These are phyloP conservation scores for Caranx ignobilis DNA, from an alignment of 2,113 vertebrate species.

Conservation along the genomic window DNA sequence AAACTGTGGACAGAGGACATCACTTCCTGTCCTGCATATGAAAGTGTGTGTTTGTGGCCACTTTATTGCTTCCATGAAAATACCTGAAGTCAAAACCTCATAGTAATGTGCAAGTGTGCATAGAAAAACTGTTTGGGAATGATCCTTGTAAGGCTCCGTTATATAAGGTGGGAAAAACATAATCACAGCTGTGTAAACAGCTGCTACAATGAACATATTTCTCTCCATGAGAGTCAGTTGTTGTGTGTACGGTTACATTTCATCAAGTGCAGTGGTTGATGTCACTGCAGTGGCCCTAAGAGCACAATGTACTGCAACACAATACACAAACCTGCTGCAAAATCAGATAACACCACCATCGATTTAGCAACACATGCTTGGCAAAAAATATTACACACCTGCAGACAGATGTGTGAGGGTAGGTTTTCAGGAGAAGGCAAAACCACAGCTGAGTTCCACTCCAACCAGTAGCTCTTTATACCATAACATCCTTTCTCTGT, in stretches of 20 bases:
- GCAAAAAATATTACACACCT: too few relatives aligned
- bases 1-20: constrained; percentile 8
- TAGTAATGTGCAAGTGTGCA: constrained; percentile 47
- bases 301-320: too few relatives aligned
- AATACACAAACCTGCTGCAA: too few relatives aligned
- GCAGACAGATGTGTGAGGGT: too few relatives aligned
- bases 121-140: constrained; percentile 38
- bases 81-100: constrained; percentile 45
- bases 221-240: constrained; percentile 10
- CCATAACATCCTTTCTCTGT: too few relatives aligned
- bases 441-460: too few relatives aligned
- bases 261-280: background rate
- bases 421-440: too few relatives aligned
- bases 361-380: too few relatives aligned
- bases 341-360: too few relatives aligned
- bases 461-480: too few relatives aligned
- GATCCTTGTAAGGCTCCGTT: constrained; percentile 32
- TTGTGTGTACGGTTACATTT: background rate
- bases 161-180: constrained; percentile 29
- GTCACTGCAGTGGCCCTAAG: background rate
- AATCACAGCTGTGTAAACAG: constrained; percentile 47
- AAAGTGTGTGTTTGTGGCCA: constrained; percentile 46
- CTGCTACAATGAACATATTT: constrained; percentile 24
- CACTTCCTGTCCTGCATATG: constrained; percentile 28
- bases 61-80: constrained; percentile 59